Evolutionary conservation across 2,113 vertebrate genomes (phyloP).

Genomic region (Pachypanchax playfairii): DNA sequence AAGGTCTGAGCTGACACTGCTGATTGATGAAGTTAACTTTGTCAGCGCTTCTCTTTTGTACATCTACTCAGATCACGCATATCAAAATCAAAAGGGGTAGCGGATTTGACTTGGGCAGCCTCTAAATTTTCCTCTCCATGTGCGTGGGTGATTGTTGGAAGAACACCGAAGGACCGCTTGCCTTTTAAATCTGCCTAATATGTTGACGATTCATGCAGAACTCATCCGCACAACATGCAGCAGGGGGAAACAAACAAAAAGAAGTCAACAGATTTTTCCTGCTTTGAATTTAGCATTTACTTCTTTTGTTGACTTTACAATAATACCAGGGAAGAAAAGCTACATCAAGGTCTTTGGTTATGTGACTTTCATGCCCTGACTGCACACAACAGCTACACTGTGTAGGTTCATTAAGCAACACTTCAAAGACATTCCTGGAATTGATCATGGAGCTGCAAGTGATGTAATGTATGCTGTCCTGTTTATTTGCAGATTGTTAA

Average conservation of each 20-base stretch:
- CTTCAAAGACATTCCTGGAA: constrained; percentile 80
- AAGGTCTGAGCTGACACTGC: constrained; percentile 64
- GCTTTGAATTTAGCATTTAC: too few species aligned
- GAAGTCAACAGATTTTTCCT: too few species aligned
- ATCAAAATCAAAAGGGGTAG: constrained; percentile 58
- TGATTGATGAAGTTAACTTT: constrained; percentile 75
- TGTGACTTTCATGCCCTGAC: constrained; percentile 35
- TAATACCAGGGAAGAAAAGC: too few species aligned
- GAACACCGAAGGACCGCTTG: neutral
- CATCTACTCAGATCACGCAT: constrained; percentile 54
- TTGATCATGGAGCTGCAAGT: constrained; percentile 78
- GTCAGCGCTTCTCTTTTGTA: constrained; percentile 70
- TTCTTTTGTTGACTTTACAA: too few species aligned
- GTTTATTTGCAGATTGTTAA: constrained; percentile 82
- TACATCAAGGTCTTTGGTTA: constrained; percentile 52
- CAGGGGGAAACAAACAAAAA: too few species aligned
- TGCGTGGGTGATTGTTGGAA: constrained; percentile 23
- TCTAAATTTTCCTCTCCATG: constrained; percentile 33
- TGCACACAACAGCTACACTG: constrained; percentile 51
- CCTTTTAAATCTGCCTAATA: constrained; percentile 26
- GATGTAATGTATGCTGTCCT: constrained; percentile 80
- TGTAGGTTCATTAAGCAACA: constrained; percentile 74
- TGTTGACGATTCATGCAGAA: constrained; percentile 4
- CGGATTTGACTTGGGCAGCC: constrained; percentile 41
- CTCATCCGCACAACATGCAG: too few species aligned